Evolutionary conservation across 2,113 vertebrate genomes (phyloP).

Genomic region (Tragelaphus strepsiceros): DNA sequence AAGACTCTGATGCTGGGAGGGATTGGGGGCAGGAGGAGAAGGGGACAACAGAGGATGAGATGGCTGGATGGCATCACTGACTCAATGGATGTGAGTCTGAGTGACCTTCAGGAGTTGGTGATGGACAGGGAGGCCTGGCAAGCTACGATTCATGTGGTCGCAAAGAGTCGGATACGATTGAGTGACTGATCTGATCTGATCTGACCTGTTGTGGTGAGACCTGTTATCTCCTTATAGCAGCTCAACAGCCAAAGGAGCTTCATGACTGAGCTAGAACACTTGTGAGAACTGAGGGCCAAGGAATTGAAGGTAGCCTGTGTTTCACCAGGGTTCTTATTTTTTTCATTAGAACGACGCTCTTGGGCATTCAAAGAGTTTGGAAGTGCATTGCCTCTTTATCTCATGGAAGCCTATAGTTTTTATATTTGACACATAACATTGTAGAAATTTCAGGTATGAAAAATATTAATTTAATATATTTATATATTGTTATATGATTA

Average conservation of each 20-base stretch:
- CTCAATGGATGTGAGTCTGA: too few relatives aligned
- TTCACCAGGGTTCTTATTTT: conserved; percentile 18
- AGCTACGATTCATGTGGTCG: too few relatives aligned
- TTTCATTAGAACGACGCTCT: neutral
- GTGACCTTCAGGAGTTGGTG: too few relatives aligned
- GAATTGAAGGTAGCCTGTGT: neutral
- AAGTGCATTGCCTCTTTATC: neutral
- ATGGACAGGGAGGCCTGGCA: too few relatives aligned
- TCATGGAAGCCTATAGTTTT: neutral
- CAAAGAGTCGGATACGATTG: too few relatives aligned
- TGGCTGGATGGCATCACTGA: too few relatives aligned
- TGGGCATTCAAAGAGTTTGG: neutral
- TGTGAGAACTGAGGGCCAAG: neutral
- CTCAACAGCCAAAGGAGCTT: conserved; percentile 27
- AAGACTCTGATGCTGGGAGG: too few relatives aligned
- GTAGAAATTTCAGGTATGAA: neutral
- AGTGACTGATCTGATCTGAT: neutral
- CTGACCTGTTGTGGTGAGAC: conserved; percentile 20
- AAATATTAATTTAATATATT: neutral
- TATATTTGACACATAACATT: neutral
- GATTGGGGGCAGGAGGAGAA: too few relatives aligned
- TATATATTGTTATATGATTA: neutral
- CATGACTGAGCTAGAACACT: neutral
- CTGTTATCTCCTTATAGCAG: neutral
- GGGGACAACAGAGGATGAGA: too few relatives aligned